A percentile compares a stretch with the other conserved stretches of the same genome.
Evolutionary conservation across 2,888 invertebrate species (phyloP).

Genomic region (Desoria tigrina): DNA sequence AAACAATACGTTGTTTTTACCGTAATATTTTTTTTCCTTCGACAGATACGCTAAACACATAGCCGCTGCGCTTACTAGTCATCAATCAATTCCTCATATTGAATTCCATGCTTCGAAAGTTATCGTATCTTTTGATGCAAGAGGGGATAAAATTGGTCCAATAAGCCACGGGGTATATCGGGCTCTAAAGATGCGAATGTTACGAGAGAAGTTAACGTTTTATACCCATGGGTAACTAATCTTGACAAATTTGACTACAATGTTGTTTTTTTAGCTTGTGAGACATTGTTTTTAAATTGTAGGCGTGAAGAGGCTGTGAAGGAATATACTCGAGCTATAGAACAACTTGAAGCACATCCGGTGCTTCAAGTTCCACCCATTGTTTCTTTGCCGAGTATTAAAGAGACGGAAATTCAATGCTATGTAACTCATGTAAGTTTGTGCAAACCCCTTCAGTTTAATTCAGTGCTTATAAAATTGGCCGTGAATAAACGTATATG

Average conservation of each 20-base stretch:
- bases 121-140: slow-evolving; percentile 42
- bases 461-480: no score
- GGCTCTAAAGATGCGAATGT: slow-evolving; percentile 69
- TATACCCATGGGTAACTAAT: slow-evolving; percentile 61
- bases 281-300: slow-evolving; percentile 13
- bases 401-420: slow-evolving; percentile 63
- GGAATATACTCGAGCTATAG: slow-evolving; percentile 54
- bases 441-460: background rate
- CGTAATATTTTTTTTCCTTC: no score
- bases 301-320: slow-evolving; percentile 53
- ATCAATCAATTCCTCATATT: slow-evolving; percentile 34
- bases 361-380: slow-evolving; percentile 58
- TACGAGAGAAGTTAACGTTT: slow-evolving; percentile 62
- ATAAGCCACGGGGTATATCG: slow-evolving; percentile 64
- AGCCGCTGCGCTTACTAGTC: slow-evolving; percentile 20
- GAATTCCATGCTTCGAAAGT: slow-evolving; percentile 47
- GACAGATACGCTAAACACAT: slow-evolving; percentile 42
- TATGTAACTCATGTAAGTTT: slow-evolving; percentile 63
- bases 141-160: slow-evolving; percentile 44
- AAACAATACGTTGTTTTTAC: no score
- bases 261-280: no score
- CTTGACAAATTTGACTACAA: no score
- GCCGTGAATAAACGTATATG: no score
- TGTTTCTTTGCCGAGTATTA: slow-evolving; percentile 62
- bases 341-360: slow-evolving; percentile 53